phyloP scores from a whole-genome alignment of 2,888 invertebrate genomes.

The Acholoe squamosa region DNA sequence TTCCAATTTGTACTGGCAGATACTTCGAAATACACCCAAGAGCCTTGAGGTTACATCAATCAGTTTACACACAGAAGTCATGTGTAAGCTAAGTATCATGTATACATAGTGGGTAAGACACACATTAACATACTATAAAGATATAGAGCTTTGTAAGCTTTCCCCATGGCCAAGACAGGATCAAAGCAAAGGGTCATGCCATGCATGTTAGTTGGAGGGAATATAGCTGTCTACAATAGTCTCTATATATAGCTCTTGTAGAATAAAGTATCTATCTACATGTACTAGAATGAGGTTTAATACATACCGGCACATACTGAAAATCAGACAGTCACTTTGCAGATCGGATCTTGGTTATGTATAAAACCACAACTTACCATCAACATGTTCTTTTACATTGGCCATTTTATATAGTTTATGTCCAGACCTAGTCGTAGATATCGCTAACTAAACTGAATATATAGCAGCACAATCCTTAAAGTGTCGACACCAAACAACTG shows the following conservation, averaged over 20 bases:
- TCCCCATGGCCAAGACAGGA: background rate
- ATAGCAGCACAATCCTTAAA: too few relatives aligned
- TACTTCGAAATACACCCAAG: background rate
- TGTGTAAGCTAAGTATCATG: background rate
- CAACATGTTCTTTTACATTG: too few relatives aligned
- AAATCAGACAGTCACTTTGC: background rate
- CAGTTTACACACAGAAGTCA: background rate
- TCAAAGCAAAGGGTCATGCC: background rate
- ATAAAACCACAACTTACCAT: too few relatives aligned
- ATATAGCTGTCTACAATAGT: background rate
- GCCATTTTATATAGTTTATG: too few relatives aligned
- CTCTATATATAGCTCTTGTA: background rate
- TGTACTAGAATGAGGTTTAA: background rate
- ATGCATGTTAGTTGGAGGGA: conserved; percentile 27
- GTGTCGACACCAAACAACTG: too few relatives aligned
- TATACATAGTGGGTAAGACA: background rate
- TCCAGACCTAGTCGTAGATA: too few relatives aligned
- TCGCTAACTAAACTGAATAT: too few relatives aligned
- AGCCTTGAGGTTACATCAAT: background rate
- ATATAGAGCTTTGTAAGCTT: background rate
- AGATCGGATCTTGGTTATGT: background rate
- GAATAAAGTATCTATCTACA: background rate
- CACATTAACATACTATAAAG: background rate
- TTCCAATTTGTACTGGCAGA: background rate
- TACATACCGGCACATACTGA: background rate